These are phyloP conservation scores for Encarsia formosa DNA, from an alignment of 2,888 invertebrate species.

Conservation along the genomic window DNA sequence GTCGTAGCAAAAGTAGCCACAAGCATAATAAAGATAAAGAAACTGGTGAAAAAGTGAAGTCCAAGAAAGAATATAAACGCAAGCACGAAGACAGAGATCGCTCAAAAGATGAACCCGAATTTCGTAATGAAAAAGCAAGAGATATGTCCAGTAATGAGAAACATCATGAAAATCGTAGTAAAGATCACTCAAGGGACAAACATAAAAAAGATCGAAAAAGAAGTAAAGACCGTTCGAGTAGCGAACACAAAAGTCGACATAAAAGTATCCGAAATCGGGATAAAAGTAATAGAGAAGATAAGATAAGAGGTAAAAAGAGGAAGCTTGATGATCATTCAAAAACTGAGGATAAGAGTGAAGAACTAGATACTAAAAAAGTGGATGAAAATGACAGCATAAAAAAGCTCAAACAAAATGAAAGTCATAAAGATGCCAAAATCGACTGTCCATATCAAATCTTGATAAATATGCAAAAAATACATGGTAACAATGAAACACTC, in stretches of 20 bases:
- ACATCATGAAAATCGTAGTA: too few relatives aligned
- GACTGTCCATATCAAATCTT: conserved; percentile 27
- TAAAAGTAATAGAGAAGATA: too few relatives aligned
- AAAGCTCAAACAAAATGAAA: conserved; percentile 31
- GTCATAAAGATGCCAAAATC: conserved; percentile 25
- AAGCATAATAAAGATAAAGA: conserved; percentile 38
- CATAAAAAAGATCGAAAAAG: too few relatives aligned
- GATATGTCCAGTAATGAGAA: too few relatives aligned
- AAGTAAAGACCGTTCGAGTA: too few relatives aligned
- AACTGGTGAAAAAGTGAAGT: conserved; percentile 33
- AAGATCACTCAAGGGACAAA: too few relatives aligned
- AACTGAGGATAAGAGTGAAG: conserved; percentile 28
- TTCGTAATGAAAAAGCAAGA: too few relatives aligned
- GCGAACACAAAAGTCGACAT: too few relatives aligned
- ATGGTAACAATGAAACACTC: conserved; percentile 23
- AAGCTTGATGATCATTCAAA: too few relatives aligned
- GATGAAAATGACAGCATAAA: conserved; percentile 34
- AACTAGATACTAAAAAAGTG: conserved; percentile 32
- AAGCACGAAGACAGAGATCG: conserved; percentile 33
- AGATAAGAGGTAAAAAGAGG: too few relatives aligned
- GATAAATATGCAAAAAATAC: conserved; percentile 33
- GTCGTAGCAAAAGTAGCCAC: conserved; percentile 29
- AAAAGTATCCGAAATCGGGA: too few relatives aligned
- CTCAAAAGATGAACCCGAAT: too few relatives aligned
- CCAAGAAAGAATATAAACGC: conserved; percentile 34